Evolutionary conservation across 2,113 vertebrate genomes (phyloP).

Genomic region (Atherinomorus stipes): DNA sequence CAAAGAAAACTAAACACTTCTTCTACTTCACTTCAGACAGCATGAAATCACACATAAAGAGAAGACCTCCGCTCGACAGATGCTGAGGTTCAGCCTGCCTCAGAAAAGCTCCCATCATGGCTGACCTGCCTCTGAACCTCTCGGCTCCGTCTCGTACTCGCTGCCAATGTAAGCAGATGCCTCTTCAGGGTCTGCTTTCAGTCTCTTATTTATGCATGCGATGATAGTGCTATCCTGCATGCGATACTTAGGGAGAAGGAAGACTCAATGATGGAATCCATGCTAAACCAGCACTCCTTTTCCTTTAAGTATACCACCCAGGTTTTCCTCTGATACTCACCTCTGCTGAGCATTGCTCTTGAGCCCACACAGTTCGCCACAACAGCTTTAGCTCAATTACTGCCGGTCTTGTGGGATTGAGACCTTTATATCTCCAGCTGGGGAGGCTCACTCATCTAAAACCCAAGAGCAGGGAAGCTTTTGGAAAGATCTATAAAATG

Average conservation of each 20-base stretch:
- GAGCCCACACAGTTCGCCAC: slow-evolving; percentile 70
- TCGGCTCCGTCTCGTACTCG: slow-evolving; percentile 39
- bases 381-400: slow-evolving; percentile 63
- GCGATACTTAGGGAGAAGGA: slow-evolving; percentile 57
- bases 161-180: slow-evolving; percentile 78
- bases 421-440: slow-evolving; percentile 71
- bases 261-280: slow-evolving; percentile 61
- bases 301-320: slow-evolving; percentile 52
- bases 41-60: slow-evolving; percentile 51
- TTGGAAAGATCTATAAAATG: slow-evolving; percentile 68
- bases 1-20: slow-evolving; percentile 63
- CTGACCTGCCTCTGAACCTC: slow-evolving; percentile 77
- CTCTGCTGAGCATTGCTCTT: slow-evolving; percentile 49
- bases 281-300: slow-evolving; percentile 59
- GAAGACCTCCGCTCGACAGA: slow-evolving; percentile 31
- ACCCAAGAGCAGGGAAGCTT: slow-evolving; percentile 38
- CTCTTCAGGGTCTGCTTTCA: slow-evolving; percentile 57
- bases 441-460: slow-evolving; percentile 67
- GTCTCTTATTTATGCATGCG: slow-evolving; percentile 66
- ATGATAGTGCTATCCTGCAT: slow-evolving; percentile 65
- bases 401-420: slow-evolving; percentile 54
- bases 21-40: slow-evolving; percentile 31
- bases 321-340: slow-evolving; percentile 50
- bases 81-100: slow-evolving; percentile 47
- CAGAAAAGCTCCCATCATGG: slow-evolving; percentile 44